Evolutionary conservation across 2,113 vertebrate genomes (phyloP).

Genomic region (Poecile atricapillus): DNA sequence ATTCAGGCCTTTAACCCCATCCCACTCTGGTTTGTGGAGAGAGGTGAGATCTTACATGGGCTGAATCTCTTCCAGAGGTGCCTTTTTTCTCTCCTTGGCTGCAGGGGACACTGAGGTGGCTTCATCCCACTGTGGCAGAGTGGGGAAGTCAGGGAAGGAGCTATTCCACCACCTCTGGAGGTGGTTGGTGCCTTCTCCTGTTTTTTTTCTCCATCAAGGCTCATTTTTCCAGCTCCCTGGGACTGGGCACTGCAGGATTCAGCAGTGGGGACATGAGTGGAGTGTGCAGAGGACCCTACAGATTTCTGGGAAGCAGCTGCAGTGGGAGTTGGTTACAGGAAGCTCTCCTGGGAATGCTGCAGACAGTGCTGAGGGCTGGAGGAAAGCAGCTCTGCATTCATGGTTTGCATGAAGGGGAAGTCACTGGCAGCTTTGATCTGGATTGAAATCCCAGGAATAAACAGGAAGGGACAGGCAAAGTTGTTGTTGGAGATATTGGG

Average conservation of each 20-base stretch:
- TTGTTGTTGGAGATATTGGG: neutral
- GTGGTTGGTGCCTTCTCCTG: neutral
- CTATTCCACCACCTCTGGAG: neutral
- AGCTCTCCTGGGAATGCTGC: neutral
- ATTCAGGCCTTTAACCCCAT: neutral
- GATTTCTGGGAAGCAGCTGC: slow-evolving; percentile 1
- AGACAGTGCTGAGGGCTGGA: neutral
- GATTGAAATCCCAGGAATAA: neutral
- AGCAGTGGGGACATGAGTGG: neutral
- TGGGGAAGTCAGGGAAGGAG: neutral
- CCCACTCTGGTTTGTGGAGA: neutral
- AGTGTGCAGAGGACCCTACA: neutral
- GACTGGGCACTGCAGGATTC: neutral
- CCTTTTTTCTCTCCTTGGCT: neutral
- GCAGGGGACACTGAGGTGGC: neutral
- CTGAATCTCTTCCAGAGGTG: neutral
- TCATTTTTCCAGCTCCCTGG: neutral
- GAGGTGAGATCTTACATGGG: neutral
- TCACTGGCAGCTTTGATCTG: neutral
- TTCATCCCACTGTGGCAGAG: neutral
- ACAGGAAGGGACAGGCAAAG: neutral
- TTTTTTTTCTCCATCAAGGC: neutral
- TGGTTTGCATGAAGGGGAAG: neutral
- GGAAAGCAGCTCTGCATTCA: neutral
- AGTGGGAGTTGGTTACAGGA: neutral